A percentile compares a stretch with the other conserved stretches of the same genome.
Evolutionary conservation across 92 coral and sea anemone genomes (phyloP).

Genomic region (Epizoanthus stellaris): DNA sequence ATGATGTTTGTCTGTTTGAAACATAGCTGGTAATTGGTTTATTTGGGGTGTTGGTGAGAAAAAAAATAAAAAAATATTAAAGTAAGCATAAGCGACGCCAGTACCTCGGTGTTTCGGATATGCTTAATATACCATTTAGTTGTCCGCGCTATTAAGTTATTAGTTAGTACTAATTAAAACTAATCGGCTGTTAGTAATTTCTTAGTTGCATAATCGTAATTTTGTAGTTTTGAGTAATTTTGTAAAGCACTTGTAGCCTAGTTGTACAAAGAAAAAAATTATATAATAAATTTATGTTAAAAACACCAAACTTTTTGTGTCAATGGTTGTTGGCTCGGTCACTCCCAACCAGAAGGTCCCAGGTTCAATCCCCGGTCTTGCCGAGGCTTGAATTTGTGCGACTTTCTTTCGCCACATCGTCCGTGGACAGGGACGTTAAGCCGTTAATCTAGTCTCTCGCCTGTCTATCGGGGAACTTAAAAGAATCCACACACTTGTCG

Average conservation of each 20-base stretch:
- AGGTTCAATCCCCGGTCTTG: too few relatives aligned
- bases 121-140: not conserved
- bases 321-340: not conserved
- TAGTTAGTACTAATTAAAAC: not conserved
- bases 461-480: too few relatives aligned
- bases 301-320: constrained; percentile 25
- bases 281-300: constrained; percentile 69
- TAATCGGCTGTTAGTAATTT: not conserved
- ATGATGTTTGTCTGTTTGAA: not conserved
- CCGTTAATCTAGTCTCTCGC: too few relatives aligned
- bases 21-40: not conserved
- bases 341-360: too few relatives aligned
- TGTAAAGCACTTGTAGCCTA: constrained; percentile 45
- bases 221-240: constrained; percentile 21
- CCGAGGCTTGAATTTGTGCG: too few relatives aligned
- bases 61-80: not conserved
- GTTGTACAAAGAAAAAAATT: constrained; percentile 67
- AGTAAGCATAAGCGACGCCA: not conserved
- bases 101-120: not conserved
- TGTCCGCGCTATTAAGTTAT: constrained; percentile 24
- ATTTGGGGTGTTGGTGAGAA: constrained; percentile 23
- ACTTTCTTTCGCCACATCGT: too few relatives aligned
- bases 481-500: too few relatives aligned
- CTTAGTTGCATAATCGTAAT: constrained; percentile 1
- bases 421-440: too few relatives aligned